Base-by-base conservation (phyloP, 2,888 invertebrate species). In the Prosopocoilus inquinatus region DNA sequence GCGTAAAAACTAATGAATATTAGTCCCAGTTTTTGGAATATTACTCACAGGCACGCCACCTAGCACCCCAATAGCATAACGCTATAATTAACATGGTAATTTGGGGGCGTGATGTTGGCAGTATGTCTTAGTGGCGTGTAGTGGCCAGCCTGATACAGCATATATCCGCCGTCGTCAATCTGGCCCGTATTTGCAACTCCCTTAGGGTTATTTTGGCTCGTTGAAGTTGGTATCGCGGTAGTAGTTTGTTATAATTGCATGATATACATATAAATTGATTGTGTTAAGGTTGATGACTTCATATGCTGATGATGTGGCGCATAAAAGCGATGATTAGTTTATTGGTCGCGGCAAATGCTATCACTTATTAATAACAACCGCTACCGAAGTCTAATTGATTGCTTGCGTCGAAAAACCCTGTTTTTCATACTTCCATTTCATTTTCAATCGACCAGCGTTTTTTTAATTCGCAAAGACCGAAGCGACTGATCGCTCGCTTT, bases 241-340 rank as follows among this genome's bases (percentile, higher is more conserved):
- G 61, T 62, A 60, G 62, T 63, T 64, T 61, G 64, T 63, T 61
- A 64, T 76, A 75, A 75, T 75, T 72, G 74, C 74, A 73, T 73
- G 74, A 75, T 76, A 76, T 77, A 73, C 76, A 77, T 77, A 75
- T 75, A 77, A 76, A 77, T 77, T 77, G 76, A 77, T 77, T 75
- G 75, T 71, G 70, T 67, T 67, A 70, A 70, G 74, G 72, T 74
- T 75, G 75, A 75, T 74, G 74, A 75, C 75, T 75, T 74, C 71
- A 75, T 75, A 70, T 67, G 65, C 64, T 59, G 56, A 46, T 50
- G 58, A 57, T 57, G 58, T 60, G 55, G 64, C 62, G 59, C 63
- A 64, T 62, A 67, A 64, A 64, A 62, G 63, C 62, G 68, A 67
- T 69, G 70, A 70, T 71, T 68, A 68, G 66, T 68, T 70, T 68